Evolutionary conservation across 2,797 vertebrate genomes (phyloP).

Genomic region (Emys orbicularis): DNA sequence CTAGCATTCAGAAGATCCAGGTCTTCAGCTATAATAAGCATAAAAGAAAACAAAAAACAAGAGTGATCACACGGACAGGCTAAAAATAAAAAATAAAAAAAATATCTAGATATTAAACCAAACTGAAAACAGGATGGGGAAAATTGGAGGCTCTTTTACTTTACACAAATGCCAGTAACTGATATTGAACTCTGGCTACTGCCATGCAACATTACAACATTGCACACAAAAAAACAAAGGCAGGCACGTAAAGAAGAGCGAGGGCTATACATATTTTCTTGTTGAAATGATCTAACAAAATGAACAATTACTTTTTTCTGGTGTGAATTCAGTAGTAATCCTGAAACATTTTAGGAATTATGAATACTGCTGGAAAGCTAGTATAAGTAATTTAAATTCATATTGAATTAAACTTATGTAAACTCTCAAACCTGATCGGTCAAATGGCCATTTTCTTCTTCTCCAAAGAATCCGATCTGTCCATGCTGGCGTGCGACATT

Average conservation of each 20-base stretch:
- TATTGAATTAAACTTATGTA: background rate
- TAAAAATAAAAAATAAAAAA: background rate
- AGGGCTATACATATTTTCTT: background rate
- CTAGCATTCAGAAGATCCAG: conserved; percentile 92
- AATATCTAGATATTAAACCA: background rate
- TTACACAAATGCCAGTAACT: background rate
- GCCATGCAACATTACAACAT: background rate
- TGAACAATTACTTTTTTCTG: background rate
- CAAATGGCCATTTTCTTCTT: conserved; percentile 97
- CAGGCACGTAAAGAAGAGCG: background rate
- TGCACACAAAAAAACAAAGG: background rate
- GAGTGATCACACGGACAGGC: background rate
- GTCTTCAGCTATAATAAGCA: conserved; percentile 89
- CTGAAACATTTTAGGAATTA: background rate
- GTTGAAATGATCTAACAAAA: background rate
- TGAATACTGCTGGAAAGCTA: background rate
- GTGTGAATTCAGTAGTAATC: background rate
- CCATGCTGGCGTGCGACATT: conserved; percentile 98
- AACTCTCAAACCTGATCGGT: conserved; percentile 88
- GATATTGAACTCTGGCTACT: background rate
- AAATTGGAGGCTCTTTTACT: background rate
- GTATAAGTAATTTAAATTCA: background rate
- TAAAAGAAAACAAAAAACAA: conserved; percentile 3
- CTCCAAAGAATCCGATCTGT: conserved; percentile 98
- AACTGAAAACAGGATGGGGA: background rate